Evolutionary conservation across 2,113 vertebrate species (phyloP).

Genomic region (Carassius gibelio): DNA sequence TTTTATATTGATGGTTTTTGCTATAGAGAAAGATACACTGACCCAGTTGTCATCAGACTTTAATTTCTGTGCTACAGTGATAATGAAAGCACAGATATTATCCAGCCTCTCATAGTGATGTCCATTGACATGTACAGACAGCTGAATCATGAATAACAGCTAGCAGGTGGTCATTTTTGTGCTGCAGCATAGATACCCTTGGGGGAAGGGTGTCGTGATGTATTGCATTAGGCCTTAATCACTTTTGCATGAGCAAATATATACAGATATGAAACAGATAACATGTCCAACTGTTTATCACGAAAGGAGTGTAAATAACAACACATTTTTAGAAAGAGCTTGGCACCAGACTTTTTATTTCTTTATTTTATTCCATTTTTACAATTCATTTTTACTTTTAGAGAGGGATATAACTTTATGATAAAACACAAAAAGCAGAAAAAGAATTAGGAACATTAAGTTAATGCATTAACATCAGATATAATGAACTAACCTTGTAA

Average conservation of each 20-base stretch:
- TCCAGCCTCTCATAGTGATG: conserved; percentile 1
- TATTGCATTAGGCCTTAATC: neutral
- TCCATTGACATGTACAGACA: conserved; percentile 13
- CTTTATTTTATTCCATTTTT: neutral
- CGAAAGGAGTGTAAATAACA: neutral
- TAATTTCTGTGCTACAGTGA: conserved; percentile 30
- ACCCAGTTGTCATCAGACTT: neutral
- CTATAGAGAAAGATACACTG: conserved; percentile 4
- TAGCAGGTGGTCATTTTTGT: conserved; percentile 24
- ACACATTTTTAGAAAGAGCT: neutral
- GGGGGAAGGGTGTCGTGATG: neutral
- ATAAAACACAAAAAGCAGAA: neutral
- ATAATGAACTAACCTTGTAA: neutral
- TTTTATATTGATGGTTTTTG: neutral
- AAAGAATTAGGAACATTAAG: neutral
- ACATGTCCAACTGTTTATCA: neutral
- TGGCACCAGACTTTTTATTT: neutral
- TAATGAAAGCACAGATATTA: neutral
- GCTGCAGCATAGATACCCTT: neutral
- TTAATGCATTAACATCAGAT: neutral
- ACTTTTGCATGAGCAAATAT: neutral
- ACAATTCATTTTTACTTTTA: neutral
- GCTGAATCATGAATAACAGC: conserved; percentile 36
- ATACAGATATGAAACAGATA: neutral
- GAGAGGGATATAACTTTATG: neutral